Percentiles rank a stretch among this genome's conserved stretches.
Conservation (phyloP, 1,140 invertebrate genomes). For the Telenomus remus region DNA sequence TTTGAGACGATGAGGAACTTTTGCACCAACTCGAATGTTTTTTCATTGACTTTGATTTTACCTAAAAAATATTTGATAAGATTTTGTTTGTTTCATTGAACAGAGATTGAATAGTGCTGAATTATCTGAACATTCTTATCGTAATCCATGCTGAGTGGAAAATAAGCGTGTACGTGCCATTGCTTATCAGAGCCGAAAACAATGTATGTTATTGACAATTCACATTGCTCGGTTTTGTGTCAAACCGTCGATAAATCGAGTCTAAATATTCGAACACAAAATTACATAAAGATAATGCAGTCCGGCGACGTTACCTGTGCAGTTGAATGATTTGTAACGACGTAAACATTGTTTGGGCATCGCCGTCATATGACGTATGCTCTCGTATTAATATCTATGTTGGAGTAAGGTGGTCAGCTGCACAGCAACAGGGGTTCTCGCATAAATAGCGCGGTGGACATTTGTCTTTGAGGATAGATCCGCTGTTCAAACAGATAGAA, state of each 20-base stretch:
- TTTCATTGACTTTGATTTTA: too few species aligned
- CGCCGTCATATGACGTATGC: slow-evolving; percentile 67
- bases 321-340: slow-evolving; percentile 69
- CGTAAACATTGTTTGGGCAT: slow-evolving; percentile 68
- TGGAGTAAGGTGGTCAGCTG: slow-evolving; percentile 68
- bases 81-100: not conserved
- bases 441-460: slow-evolving; percentile 66
- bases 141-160: slow-evolving; percentile 17
- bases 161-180: slow-evolving; percentile 6
- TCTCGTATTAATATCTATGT: slow-evolving; percentile 68
- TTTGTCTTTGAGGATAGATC: slow-evolving; percentile 70
- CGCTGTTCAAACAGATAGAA: slow-evolving; percentile 66
- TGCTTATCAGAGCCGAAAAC: slow-evolving; percentile 30
- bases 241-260: slow-evolving; percentile 31
- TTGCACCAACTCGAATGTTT: too few species aligned
- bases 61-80: not conserved
- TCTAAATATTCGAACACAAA: slow-evolving; percentile 32
- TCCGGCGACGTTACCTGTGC: slow-evolving; percentile 32
- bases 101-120: not conserved
- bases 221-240: slow-evolving; percentile 21
- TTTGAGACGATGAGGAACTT: too few species aligned
- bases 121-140: slow-evolving; percentile 17
- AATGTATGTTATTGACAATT: slow-evolving; percentile 37
- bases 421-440: slow-evolving; percentile 64
- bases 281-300: slow-evolving; percentile 42